Base-by-base conservation (phyloP, 92 coral and sea anemone species). In the Epizoanthus scotinus region DNA sequence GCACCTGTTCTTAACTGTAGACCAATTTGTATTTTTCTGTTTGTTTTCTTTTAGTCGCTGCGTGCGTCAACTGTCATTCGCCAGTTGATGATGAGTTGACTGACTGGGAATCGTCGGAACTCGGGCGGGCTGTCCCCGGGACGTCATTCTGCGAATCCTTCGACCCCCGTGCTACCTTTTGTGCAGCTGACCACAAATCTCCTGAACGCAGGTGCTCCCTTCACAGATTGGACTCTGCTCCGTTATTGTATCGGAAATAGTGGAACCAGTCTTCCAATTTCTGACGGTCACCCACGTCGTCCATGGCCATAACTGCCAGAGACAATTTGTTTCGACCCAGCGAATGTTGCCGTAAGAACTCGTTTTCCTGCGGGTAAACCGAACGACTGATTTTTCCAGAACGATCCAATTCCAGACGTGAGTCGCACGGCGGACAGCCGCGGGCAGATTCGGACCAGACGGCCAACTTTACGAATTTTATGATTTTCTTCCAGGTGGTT, bases 111-210 rank as follows among this genome's bases (percentile, higher is more conserved):
- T n/a, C n/a, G n/a, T n/a, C n/a, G n/a, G n/a, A n/a, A n/a, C n/a
- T n/a, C n/a, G n/a, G n/a, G n/a, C n/a, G n/a, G n/a, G n/a, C n/a
- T n/a, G n/a, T n/a, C n/a, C n/a, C n/a, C n/a, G n/a, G n/a, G n/a
- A n/a, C n/a, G n/a, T n/a, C n/a, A n/a, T n/a, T n/a, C n/a, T n/a
- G n/a, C n/a, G n/a, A n/a, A n/a, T n/a, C n/a, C n/a, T n/a, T n/a
- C n/a, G n/a, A n/a, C n/a, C n/a, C n/a, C n/a, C n/a, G n/a, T n/a
- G n/a, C n/a, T n/a, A n/a, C n/a, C n/a, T n/a, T n/a, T n/a, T n/a
- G n/a, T n/a, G n/a, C n/a, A n/a, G n/a, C n/a, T n/a, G n/a, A n/a
- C 81, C 81, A 74, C 67, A 74, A 42, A 74, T 74, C 81, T 29
- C 4, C 24, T 2, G 34, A 42, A 19, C 66, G 67, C 81, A 74